Percentiles rank a stretch among this genome's conserved stretches.
Conservation (phyloP, 2,113 vertebrate genomes). For the Entomyzon cyanotis region DNA sequence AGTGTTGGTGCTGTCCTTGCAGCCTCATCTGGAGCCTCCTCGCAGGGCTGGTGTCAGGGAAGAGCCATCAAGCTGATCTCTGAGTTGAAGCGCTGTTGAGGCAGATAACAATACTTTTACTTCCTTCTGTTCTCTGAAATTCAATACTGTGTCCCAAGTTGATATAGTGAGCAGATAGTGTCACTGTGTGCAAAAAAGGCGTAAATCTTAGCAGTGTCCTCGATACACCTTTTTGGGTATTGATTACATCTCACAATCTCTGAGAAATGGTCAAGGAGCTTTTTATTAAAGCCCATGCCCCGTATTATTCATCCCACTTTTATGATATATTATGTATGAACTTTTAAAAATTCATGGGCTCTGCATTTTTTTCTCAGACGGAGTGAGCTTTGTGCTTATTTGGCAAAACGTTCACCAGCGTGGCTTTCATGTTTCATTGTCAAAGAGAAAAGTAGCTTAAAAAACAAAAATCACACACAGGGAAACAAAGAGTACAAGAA, state of each 20-base stretch:
- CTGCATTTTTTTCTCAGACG: conserved; percentile 56
- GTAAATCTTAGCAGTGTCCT: conserved; percentile 85
- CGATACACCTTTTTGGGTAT: conserved; percentile 80
- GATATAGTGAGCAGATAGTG: conserved; percentile 77
- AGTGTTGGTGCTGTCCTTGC: conserved; percentile 62
- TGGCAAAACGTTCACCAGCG: conserved; percentile 69
- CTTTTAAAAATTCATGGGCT: conserved; percentile 83
- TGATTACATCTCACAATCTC: conserved; percentile 83
- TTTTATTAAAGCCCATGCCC: conserved; percentile 79
- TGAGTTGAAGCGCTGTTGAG: conserved; percentile 72
- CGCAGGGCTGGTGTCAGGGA: conserved; percentile 49
- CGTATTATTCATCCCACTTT: conserved; percentile 82
- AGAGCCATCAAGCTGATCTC: conserved; percentile 46
- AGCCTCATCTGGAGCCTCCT: conserved; percentile 5
- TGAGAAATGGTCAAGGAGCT: conserved; percentile 83
- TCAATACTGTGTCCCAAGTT: conserved; percentile 73
- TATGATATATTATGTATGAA: conserved; percentile 93
- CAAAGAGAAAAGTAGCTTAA: conserved; percentile 59
- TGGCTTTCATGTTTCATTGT: conserved; percentile 73
- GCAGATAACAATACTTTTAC: conserved; percentile 72
- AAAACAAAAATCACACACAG: conserved; percentile 50
- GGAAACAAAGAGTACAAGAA: conserved; percentile 51
- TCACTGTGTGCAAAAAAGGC: conserved; percentile 78
- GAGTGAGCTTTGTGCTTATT: conserved; percentile 77
- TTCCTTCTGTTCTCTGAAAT: conserved; percentile 74